Percentiles rank a stretch among this genome's conserved stretches.
Evolutionary conservation across 2,888 invertebrate species (phyloP).

Genomic region (Thecophora atra): DNA sequence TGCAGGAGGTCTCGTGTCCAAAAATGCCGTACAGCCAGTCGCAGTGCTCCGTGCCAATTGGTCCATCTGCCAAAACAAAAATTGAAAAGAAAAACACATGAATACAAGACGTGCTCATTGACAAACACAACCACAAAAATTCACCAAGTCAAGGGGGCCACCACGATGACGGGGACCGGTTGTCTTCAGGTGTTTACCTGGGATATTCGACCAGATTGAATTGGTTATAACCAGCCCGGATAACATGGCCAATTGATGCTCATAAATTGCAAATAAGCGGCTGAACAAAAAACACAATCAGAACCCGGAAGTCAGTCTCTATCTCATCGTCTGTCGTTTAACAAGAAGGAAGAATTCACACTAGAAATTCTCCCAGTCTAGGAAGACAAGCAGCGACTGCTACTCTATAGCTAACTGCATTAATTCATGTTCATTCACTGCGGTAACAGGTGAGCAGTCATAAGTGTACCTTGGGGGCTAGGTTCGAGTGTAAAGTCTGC

Average conservation of each 20-base stretch:
- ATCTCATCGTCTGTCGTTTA: not conserved
- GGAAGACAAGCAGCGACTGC: too few relatives aligned
- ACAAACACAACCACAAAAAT: not conserved
- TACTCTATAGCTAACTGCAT: too few relatives aligned
- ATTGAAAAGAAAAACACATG: conserved; percentile 15
- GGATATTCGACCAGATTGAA: conserved; percentile 17
- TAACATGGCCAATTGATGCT: conserved; percentile 31
- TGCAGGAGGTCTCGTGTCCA: conserved; percentile 93
- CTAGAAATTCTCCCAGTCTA: too few relatives aligned
- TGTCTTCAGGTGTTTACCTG: not conserved
- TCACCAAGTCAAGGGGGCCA: not conserved
- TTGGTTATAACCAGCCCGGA: conserved; percentile 36
- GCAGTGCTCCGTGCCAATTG: conserved; percentile 85
- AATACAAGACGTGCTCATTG: not conserved
- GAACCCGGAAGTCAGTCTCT: not conserved
- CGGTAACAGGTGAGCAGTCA: too few relatives aligned
- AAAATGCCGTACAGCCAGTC: conserved; percentile 94
- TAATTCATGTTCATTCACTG: too few relatives aligned
- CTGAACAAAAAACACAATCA: conserved; percentile 28
- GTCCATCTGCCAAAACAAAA: conserved; percentile 72
- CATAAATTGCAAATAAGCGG: conserved; percentile 35
- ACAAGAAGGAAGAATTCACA: not conserved
- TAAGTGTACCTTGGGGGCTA: too few relatives aligned
- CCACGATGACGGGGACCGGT: not conserved
- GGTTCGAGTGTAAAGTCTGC: too few relatives aligned